Conservation (phyloP, 2,113 vertebrate genomes). For the Indicator indicator region DNA sequence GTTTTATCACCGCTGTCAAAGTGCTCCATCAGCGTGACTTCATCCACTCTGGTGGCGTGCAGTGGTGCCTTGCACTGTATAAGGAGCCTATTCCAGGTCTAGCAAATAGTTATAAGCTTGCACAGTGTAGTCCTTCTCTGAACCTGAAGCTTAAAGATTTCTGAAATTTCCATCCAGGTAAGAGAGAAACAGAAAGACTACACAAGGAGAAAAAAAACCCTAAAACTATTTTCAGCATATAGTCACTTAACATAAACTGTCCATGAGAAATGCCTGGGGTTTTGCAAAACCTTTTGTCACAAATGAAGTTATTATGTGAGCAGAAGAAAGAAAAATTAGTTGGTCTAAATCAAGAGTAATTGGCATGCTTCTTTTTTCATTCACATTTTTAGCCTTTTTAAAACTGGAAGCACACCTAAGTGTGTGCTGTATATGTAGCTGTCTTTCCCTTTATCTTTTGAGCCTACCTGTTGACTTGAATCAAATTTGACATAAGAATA, state of each 20-base stretch:
- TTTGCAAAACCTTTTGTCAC: background rate
- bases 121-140: background rate
- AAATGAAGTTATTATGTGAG: background rate
- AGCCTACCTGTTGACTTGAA: background rate
- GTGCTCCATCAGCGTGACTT: background rate
- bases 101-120: background rate
- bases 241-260: background rate
- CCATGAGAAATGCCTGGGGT: background rate
- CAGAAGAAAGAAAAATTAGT: background rate
- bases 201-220: background rate
- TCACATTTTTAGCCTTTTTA: background rate
- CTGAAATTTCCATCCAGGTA: background rate
- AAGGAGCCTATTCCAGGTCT: background rate
- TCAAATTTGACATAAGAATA: background rate
- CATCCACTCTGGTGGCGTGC: background rate
- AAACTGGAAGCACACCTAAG: background rate
- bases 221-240: background rate
- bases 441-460: background rate
- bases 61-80: background rate
- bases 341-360: background rate
- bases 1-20: accelerated
- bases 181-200: background rate
- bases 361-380: background rate
- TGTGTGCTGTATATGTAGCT: background rate
- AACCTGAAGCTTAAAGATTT: background rate